Conservation (phyloP, 2,888 invertebrate genomes). For the Eristalis pertinax region DNA sequence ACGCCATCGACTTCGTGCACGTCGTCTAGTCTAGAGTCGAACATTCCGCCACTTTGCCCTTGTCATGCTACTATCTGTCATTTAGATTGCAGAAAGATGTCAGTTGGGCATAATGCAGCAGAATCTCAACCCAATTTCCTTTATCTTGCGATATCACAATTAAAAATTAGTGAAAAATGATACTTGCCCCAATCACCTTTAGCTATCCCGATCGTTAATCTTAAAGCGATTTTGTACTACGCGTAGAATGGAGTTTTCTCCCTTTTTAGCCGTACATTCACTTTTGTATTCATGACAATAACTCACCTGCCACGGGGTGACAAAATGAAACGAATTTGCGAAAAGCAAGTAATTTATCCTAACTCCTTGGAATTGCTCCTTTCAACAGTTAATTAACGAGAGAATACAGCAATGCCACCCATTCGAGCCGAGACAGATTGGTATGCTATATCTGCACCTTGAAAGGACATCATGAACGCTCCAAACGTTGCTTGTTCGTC, state of each 20-base stretch:
- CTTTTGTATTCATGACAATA: constrained; percentile 67
- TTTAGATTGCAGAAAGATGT: no score
- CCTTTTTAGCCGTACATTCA: constrained; percentile 26
- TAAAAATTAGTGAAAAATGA: not conserved
- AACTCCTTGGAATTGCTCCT: constrained; percentile 65
- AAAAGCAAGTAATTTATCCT: constrained; percentile 69
- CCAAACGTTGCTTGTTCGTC: constrained; percentile 48
- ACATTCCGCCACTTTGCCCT: no score
- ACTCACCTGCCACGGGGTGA: constrained; percentile 67
- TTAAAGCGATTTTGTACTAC: not conserved
- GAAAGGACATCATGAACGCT: constrained; percentile 49
- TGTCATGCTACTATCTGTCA: no score
- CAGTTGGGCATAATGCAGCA: no score
- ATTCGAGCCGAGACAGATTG: not conserved
- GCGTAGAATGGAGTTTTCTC: not conserved
- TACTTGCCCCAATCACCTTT: not conserved
- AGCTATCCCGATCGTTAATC: not conserved
- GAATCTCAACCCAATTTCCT: no score
- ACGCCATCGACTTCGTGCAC: no score
- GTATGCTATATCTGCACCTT: constrained; percentile 15
- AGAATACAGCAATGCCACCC: constrained; percentile 28
- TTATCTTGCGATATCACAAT: not conserved
- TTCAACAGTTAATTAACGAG: constrained; percentile 71
- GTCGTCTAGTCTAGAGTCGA: no score
- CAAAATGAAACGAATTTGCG: constrained; percentile 69